A percentile compares a stretch with the other conserved stretches of the same genome.
Conservation (phyloP, 2,888 invertebrate species). For the Torymus texanus region DNA sequence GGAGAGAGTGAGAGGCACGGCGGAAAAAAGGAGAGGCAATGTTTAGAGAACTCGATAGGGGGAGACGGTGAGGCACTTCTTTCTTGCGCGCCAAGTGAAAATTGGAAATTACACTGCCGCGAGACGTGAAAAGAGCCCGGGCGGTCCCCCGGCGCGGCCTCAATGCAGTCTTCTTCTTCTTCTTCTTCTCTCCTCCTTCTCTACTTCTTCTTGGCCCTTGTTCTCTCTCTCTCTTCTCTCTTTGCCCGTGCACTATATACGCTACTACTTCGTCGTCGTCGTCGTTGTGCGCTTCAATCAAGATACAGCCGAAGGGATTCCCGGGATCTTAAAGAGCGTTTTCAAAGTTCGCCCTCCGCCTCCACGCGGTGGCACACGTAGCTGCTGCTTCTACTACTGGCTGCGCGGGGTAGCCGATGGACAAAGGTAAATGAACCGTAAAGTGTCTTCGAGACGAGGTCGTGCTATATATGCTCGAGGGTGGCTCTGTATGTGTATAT, state of each 20-base stretch:
- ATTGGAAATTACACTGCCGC: conserved; percentile 46
- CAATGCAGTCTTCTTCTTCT: neutral
- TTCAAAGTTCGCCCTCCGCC: conserved; percentile 36
- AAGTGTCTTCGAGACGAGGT: conserved; percentile 60
- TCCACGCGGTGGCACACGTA: neutral
- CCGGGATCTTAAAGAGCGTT: conserved; percentile 44
- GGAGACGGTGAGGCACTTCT: neutral
- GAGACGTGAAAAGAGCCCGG: conserved; percentile 40
- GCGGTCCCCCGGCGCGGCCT: neutral
- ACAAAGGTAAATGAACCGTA: conserved; percentile 64
- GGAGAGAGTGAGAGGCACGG: neutral
- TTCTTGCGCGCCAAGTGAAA: conserved; percentile 45
- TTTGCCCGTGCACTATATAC: neutral
- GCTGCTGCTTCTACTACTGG: no score
- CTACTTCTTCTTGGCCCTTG: neutral
- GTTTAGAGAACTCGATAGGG: conserved; percentile 14
- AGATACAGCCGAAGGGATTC: conserved; percentile 49
- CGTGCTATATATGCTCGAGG: neutral
- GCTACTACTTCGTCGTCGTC: neutral
- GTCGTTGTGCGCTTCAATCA: conserved; percentile 35
- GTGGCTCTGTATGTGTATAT: no score
- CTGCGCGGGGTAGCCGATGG: conserved; percentile 45
- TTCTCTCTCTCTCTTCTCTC: neutral
- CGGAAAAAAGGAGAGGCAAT: conserved; percentile 9
- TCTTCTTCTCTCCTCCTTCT: no score